These are phyloP conservation scores for Apogon hyalosoma DNA, from an alignment of 2,797 vertebrate genomes.

Conservation along the genomic window DNA sequence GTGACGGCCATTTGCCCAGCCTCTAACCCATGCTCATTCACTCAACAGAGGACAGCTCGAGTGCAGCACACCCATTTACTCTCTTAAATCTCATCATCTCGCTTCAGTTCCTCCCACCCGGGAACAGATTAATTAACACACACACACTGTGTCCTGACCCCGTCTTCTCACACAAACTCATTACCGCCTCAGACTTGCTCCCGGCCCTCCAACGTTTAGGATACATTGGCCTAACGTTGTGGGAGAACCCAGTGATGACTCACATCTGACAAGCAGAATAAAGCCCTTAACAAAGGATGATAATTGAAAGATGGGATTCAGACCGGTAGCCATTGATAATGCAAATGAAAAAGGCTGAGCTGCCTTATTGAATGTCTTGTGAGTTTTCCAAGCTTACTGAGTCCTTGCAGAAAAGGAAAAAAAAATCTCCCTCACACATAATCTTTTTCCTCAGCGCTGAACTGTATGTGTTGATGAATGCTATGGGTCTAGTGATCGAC, in stretches of 20 bases:
- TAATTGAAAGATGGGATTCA: constrained; percentile 84
- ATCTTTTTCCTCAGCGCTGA: constrained; percentile 31
- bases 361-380: constrained; percentile 70
- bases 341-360: constrained; percentile 72
- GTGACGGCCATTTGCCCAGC: constrained; percentile 83
- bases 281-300: constrained; percentile 83
- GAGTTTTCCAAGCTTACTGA: constrained; percentile 51
- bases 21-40: constrained; percentile 80
- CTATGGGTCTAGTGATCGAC: constrained; percentile 67
- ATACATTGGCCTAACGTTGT: constrained; percentile 80
- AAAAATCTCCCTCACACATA: constrained; percentile 52
- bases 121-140: constrained; percentile 88
- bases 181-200: constrained; percentile 84
- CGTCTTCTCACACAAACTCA: constrained; percentile 86
- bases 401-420: constrained; percentile 53
- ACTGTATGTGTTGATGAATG: constrained; percentile 71
- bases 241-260: constrained; percentile 81
- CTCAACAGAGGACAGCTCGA: constrained; percentile 84
- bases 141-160: constrained; percentile 86
- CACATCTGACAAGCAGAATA: constrained; percentile 83
- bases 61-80: constrained; percentile 85
- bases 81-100: constrained; percentile 88
- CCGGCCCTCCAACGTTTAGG: constrained; percentile 81
- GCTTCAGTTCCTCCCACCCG: constrained; percentile 87
- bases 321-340: constrained; percentile 81